phyloP scores from a whole-genome alignment of 1,140 invertebrate species.

The Drosophila setifemur region DNA sequence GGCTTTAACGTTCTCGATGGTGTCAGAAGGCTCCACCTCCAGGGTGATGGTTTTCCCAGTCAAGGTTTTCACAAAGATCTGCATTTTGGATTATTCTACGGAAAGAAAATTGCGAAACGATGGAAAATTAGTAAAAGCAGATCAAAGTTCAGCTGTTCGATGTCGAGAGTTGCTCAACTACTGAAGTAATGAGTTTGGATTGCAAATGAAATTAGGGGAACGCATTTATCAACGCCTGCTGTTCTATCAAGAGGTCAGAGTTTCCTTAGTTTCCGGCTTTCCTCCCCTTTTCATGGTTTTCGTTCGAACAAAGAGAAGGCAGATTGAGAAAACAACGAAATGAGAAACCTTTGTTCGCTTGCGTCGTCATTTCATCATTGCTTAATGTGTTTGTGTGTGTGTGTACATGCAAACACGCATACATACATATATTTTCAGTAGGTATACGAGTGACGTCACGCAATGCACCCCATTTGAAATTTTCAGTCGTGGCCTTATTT shows the following conservation, averaged over 20 bases:
- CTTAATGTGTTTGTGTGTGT: too few species aligned
- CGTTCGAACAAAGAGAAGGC: background rate
- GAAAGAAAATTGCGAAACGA: constrained; percentile 10
- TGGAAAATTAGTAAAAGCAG: constrained; percentile 21
- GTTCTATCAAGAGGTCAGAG: background rate
- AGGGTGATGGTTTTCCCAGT: constrained; percentile 93
- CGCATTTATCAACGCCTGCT: constrained; percentile 5
- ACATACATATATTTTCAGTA: background rate
- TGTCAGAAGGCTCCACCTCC: constrained; percentile 91
- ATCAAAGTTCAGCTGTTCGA: background rate
- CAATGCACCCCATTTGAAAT: background rate
- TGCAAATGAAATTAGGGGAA: background rate
- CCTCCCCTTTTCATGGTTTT: background rate
- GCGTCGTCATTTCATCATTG: constrained; percentile 7
- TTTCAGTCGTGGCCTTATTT: constrained; percentile 9
- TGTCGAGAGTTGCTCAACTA: constrained; percentile 7
- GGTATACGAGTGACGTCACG: constrained; percentile 22
- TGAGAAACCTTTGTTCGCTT: constrained; percentile 37
- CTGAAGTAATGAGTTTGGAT: background rate
- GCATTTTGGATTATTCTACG: constrained; percentile 57
- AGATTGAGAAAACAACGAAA: constrained; percentile 7
- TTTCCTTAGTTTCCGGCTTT: background rate
- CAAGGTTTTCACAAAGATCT: constrained; percentile 87
- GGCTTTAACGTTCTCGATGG: constrained; percentile 92
- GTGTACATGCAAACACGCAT: background rate